phyloP scores from a whole-genome alignment of 2,888 invertebrate species.

The Seira sanloemensis region DNA sequence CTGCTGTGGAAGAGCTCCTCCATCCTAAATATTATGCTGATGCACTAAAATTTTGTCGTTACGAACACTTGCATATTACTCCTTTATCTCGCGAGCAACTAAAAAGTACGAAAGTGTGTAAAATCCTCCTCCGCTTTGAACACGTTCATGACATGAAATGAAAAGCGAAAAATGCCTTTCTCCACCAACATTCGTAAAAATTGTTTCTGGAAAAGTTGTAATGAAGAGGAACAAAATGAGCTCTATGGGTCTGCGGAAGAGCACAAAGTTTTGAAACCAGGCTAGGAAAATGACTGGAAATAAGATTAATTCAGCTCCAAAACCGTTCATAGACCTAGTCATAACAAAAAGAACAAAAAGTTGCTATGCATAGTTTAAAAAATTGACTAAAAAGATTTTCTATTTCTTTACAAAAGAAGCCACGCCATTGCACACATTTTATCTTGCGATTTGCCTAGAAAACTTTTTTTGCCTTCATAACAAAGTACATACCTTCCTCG shows the following conservation, averaged over 20 bases:
- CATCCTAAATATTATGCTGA: constrained; percentile 52
- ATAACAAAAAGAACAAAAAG: not conserved
- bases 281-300: not conserved
- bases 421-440: not conserved
- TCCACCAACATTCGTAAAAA: not conserved
- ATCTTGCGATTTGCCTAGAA: not conserved
- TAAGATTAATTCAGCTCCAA: no score
- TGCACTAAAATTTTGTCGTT: constrained; percentile 58
- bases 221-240: constrained; percentile 1
- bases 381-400: not conserved
- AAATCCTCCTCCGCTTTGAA: not conserved
- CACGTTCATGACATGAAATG: not conserved
- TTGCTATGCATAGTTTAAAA: not conserved
- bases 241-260: not conserved
- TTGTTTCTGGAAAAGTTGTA: not conserved
- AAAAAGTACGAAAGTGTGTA: not conserved
- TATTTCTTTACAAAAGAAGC: not conserved
- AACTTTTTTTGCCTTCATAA: not conserved
- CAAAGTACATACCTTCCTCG: no score
- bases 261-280: not conserved
- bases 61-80: constrained; percentile 55
- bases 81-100: not conserved
- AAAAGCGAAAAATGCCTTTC: not conserved
- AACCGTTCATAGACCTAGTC: no score
- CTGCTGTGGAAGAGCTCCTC: not conserved